phyloP scores from a whole-genome alignment of 1,140 invertebrate genomes.

The Pemphigus obesinymphae region DNA sequence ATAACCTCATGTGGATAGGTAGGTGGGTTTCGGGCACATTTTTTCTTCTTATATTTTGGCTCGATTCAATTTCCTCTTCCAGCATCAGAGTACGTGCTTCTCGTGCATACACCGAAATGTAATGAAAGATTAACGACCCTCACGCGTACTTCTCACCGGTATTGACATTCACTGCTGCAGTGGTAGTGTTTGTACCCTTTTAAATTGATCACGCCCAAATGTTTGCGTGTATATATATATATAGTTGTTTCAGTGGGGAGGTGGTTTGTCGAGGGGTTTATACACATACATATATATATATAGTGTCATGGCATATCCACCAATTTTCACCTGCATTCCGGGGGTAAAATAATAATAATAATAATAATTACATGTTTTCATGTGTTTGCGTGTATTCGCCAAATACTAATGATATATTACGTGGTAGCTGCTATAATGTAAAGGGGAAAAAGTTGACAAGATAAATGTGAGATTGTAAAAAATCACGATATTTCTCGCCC shows the following conservation, averaged over 20 bases:
- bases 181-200: neutral
- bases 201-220: conserved; percentile 14
- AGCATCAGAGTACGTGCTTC: neutral
- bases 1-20: no score
- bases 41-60: neutral
- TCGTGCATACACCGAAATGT: neutral
- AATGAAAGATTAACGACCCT: conserved; percentile 20
- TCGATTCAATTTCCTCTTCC: neutral
- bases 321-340: neutral
- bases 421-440: neutral
- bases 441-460: neutral
- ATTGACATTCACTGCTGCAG: neutral
- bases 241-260: neutral
- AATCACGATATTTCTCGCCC: conserved; percentile 22
- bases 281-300: no score
- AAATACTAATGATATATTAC: neutral
- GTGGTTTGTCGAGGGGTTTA: neutral
- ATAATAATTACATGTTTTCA: conserved; percentile 20
- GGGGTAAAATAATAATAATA: neutral
- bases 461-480: conserved; percentile 9
- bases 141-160: neutral
- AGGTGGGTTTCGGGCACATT: neutral
- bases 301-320: neutral
- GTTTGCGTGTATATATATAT: neutral
- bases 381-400: neutral